These are phyloP conservation scores for Nomia melanderi DNA, from an alignment of 1,140 invertebrate species.

Conservation along the genomic window DNA sequence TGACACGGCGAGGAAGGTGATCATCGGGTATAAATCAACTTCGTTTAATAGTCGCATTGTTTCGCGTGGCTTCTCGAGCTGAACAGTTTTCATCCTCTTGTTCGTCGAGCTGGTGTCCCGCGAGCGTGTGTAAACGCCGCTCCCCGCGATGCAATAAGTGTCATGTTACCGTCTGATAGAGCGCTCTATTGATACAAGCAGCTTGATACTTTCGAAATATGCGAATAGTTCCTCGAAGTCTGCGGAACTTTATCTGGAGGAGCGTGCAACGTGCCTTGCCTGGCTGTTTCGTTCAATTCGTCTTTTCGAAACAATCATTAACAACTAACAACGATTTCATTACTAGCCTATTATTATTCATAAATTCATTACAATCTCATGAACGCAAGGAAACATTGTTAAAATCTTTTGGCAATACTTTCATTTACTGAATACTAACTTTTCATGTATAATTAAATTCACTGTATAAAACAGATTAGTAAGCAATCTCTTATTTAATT, in stretches of 20 bases:
- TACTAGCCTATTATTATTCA: too few species aligned
- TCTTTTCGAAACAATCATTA: too few species aligned
- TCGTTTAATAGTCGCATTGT: slow-evolving; percentile 1
- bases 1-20: not conserved
- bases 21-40: not conserved
- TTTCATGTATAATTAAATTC: too few species aligned
- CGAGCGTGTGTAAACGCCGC: slow-evolving; percentile 32
- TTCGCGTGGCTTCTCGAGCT: slow-evolving; percentile 27
- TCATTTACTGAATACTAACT: too few species aligned
- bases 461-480: too few species aligned
- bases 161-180: slow-evolving; percentile 41
- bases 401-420: too few species aligned
- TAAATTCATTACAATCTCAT: too few species aligned
- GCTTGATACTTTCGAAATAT: slow-evolving; percentile 39
- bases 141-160: slow-evolving; percentile 47
- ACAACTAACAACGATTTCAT: too few species aligned
- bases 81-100: slow-evolving; percentile 39
- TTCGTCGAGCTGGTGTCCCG: slow-evolving; percentile 24
- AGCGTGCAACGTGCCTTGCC: not conserved
- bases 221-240: slow-evolving; percentile 33
- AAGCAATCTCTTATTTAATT: too few species aligned
- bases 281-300: too few species aligned
- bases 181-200: slow-evolving; percentile 21
- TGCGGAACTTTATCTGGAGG: slow-evolving; percentile 35
- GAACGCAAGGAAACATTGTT: too few species aligned